A percentile compares a stretch with the other conserved stretches of the same genome.
These are phyloP conservation scores for Malurus elegans DNA, from an alignment of 2,113 vertebrate species.

Conservation along the genomic window DNA sequence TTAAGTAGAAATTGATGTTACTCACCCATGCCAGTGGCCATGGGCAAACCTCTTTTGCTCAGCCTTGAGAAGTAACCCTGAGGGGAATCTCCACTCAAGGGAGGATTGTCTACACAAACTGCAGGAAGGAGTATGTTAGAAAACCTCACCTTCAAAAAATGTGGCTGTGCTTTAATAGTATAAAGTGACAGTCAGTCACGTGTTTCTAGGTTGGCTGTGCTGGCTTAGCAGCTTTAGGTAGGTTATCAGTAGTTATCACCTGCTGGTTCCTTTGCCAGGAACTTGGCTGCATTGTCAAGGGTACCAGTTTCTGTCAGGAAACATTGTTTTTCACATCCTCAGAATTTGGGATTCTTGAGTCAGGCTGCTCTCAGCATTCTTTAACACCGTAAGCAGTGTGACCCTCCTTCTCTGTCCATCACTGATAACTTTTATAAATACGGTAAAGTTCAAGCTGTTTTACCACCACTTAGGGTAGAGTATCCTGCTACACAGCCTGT, in stretches of 20 bases:
- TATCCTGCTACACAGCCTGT: not conserved
- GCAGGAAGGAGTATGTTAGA: not conserved
- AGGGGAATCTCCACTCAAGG: not conserved
- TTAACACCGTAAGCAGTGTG: not conserved
- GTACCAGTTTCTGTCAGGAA: not conserved
- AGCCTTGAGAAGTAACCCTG: not conserved
- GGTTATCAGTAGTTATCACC: not conserved
- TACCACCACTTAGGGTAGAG: not conserved
- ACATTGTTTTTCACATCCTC: not conserved
- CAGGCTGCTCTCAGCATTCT: not conserved
- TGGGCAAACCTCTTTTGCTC: not conserved
- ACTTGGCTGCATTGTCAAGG: accelerated
- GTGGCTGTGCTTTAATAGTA: not conserved
- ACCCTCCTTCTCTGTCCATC: not conserved
- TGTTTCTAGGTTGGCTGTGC: not conserved
- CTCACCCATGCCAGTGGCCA: not conserved
- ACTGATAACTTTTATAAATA: not conserved
- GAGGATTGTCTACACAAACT: not conserved
- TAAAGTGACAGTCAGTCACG: not conserved
- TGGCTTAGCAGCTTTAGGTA: not conserved
- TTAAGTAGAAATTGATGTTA: not conserved
- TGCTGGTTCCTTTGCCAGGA: not conserved
- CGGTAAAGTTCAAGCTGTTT: not conserved
- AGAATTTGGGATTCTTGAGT: not conserved
- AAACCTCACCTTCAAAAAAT: not conserved